Base-by-base conservation (phyloP, 2,113 vertebrate genomes). In the Ceyx melanurus region DNA sequence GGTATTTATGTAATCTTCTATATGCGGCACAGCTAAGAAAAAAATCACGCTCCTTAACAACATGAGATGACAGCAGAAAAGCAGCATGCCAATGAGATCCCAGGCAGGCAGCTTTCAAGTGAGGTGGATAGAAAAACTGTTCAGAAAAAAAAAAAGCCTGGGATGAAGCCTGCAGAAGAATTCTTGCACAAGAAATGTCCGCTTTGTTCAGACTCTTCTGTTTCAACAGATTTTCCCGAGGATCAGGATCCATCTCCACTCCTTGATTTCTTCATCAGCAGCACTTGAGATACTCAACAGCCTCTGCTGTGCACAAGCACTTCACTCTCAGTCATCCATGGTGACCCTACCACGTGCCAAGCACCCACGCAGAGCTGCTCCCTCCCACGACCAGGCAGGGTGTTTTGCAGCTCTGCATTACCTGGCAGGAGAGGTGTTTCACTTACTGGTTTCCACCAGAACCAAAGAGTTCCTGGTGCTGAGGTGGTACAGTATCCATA, bases 1-100 rank as follows among this genome's bases (percentile, higher is more conserved):
- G 17, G 68, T 89, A 82, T 83, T 96, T 96, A 94, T 93, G 92
- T 95, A 89, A 96, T 86, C 85, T 88, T 92, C 96, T 94, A 94
- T 91, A 92, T 91, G 53, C 0, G 3, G 89, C 75, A 88, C 64
- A 86, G 87, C 84, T 80, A 82, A 91, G 94, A 92, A 89, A 91
- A 96, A 95, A 96, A 92, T 95, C 93, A 95, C 15, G 7, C 87
- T 96, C 84, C 89, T 76, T 93, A 94, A 95, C 92, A 93, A 82
- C 87, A 89, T 74, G 78, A 89, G 89, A 93, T 79, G 89, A 85
- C 75, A 89, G 82, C 75, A 93, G 72, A 95, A 96, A 92, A 94
- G 72, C 89, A 89, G 91, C 85, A 95, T 86, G 60, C 67, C 94
- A 91, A 66, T 92, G 91, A 94, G 84, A 87, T 92, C 77, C 43